Percentiles rank a stretch among this genome's conserved stretches.
These are phyloP conservation scores for Pongo pygmaeus DNA, from an alignment of 2,113 vertebrate species.

Conservation along the genomic window DNA sequence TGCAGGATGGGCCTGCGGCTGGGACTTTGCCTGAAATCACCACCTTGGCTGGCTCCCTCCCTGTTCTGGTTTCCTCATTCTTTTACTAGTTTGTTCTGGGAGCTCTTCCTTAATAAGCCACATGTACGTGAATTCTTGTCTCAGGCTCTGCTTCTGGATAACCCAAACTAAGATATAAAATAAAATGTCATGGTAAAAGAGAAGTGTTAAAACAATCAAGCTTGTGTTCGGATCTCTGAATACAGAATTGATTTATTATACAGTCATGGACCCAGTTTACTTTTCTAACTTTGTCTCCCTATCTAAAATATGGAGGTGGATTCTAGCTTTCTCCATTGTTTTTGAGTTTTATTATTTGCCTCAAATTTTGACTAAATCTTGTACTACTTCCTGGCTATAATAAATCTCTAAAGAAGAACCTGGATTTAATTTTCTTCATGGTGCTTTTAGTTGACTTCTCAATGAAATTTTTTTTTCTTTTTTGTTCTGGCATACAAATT, in stretches of 20 bases:
- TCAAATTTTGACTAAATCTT: background rate
- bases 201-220: background rate
- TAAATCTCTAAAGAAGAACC: background rate
- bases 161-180: background rate
- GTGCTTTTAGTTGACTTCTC: background rate
- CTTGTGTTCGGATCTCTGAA: background rate
- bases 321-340: background rate
- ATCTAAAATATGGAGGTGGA: background rate
- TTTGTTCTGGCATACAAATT: background rate
- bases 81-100: background rate
- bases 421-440: background rate
- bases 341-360: background rate
- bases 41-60: background rate
- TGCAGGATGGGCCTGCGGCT: background rate
- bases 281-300: slow-evolving; percentile 12
- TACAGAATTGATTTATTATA: background rate
- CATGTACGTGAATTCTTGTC: background rate
- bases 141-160: background rate
- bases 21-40: background rate
- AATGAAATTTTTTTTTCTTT: background rate
- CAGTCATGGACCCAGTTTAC: background rate
- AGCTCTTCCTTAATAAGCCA: background rate
- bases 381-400: background rate
- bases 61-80: background rate
- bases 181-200: background rate